Percentiles rank a stretch among this genome's conserved stretches.
Conservation (phyloP, 2,888 invertebrate genomes). For the Scaptomyza caliginosa region DNA sequence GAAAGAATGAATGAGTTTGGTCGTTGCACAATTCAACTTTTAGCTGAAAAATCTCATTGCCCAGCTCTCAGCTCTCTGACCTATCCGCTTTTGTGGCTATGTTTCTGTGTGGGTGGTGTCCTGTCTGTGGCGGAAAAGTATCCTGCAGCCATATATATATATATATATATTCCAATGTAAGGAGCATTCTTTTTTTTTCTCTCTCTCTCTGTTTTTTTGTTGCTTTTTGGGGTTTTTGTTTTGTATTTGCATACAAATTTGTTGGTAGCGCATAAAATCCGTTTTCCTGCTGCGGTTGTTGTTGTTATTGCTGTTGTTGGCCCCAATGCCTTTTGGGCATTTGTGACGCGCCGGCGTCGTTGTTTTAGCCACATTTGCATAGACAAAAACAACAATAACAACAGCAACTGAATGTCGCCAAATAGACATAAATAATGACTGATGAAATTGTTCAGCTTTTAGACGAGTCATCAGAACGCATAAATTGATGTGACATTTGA, state of each 20-base stretch:
- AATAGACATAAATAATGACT: conserved; percentile 76
- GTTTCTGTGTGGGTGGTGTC: conserved; percentile 20
- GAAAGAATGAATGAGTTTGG: conserved; percentile 39
- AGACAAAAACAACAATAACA: conserved; percentile 50
- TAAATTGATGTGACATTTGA: conserved; percentile 13
- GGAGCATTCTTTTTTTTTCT: conserved; percentile 25
- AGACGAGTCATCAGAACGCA: conserved; percentile 7
- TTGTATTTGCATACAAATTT: conserved; percentile 67
- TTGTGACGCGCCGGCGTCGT: conserved; percentile 7
- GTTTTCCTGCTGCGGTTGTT: conserved; percentile 61
- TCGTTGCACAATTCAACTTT: conserved; percentile 81
- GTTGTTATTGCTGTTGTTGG: conserved; percentile 17
- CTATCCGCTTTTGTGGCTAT: conserved; percentile 2
- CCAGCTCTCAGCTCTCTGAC: conserved; percentile 43
- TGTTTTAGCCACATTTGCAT: conserved; percentile 47
- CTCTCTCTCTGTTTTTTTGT: conserved; percentile 7
- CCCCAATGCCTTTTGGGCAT: conserved; percentile 50
- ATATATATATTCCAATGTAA: conserved; percentile 65
- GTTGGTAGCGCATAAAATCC: conserved; percentile 52
- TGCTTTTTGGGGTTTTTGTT: conserved; percentile 21
- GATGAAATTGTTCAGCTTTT: conserved; percentile 59
- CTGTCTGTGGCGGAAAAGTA: conserved; percentile 56
- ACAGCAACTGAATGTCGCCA: conserved; percentile 29
- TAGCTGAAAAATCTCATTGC: conserved; percentile 78
- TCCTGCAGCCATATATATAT: conserved; percentile 79